phyloP scores from a whole-genome alignment of 1,140 invertebrate genomes.

The Tetragnatha versicolor region DNA sequence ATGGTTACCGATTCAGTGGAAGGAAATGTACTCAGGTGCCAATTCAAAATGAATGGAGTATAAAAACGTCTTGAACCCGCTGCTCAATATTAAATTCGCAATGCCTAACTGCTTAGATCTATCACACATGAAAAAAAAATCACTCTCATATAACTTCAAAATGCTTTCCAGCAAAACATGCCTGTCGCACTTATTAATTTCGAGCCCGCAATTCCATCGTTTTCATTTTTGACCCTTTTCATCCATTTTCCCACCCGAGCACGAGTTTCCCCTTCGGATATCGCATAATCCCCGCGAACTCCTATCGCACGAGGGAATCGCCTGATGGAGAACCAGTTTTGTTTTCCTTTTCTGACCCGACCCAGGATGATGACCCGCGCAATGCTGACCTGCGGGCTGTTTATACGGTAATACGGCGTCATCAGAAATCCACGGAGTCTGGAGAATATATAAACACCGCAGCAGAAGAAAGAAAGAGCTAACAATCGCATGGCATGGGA shows the following conservation, averaged over 20 bases:
- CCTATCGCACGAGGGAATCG: constrained; percentile 24
- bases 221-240: no score
- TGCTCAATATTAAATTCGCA: no score
- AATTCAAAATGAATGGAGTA: no score
- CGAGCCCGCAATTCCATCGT: not conserved
- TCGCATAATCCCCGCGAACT: constrained; percentile 31
- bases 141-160: no score
- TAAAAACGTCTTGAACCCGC: no score
- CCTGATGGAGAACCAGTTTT: constrained; percentile 40
- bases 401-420: constrained; percentile 33
- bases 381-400: constrained; percentile 29
- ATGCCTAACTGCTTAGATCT: no score
- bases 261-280: constrained; percentile 25
- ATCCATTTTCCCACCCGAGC: no score
- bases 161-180: no score
- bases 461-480: not conserved
- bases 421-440: constrained; percentile 1
- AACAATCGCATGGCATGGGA: not conserved
- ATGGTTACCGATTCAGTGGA: no score
- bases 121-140: no score
- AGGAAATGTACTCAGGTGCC: no score
- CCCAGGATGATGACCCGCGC: constrained; percentile 35
- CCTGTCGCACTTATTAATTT: no score
- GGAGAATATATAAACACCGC: not conserved
- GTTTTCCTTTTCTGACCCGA: constrained; percentile 40